Percentiles rank a stretch among this genome's conserved stretches.
These are phyloP conservation scores for Tringa solitaria DNA, from an alignment of 2,113 vertebrate genomes.

Conservation along the genomic window DNA sequence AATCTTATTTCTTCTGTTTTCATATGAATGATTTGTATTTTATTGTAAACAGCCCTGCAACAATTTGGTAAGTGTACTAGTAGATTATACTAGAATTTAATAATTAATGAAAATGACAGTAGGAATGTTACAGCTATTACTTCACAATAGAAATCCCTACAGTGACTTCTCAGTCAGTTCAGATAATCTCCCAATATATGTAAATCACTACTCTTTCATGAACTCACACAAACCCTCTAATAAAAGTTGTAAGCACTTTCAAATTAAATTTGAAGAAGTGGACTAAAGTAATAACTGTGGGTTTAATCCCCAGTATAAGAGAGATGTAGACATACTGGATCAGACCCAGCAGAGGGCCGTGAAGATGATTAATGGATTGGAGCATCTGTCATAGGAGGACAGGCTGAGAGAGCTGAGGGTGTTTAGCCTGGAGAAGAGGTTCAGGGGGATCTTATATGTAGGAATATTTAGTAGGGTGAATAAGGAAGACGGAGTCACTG, in stretches of 20 bases:
- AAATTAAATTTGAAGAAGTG: not conserved
- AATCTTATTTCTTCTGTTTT: not conserved
- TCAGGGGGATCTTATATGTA: not conserved
- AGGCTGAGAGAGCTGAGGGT: not conserved
- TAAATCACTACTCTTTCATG: not conserved
- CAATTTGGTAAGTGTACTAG: not conserved
- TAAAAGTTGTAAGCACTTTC: not conserved
- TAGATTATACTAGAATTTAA: not conserved
- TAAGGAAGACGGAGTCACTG: not conserved
- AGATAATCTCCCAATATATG: not conserved
- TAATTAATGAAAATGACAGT: not conserved
- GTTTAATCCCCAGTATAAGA: not conserved
- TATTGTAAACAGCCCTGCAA: not conserved
- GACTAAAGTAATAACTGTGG: not conserved
- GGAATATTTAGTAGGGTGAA: not conserved
- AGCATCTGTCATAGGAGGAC: not conserved
- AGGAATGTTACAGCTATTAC: not conserved
- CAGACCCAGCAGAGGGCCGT: not conserved
- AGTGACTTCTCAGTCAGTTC: not conserved
- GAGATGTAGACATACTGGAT: not conserved
- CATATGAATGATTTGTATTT: not conserved
- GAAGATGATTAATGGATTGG: not conserved
- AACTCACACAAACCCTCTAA: not conserved
- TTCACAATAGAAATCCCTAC: not conserved
- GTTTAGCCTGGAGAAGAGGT: not conserved